Conservation (phyloP, 2,797 vertebrate species). For the Caiman crocodilus region DNA sequence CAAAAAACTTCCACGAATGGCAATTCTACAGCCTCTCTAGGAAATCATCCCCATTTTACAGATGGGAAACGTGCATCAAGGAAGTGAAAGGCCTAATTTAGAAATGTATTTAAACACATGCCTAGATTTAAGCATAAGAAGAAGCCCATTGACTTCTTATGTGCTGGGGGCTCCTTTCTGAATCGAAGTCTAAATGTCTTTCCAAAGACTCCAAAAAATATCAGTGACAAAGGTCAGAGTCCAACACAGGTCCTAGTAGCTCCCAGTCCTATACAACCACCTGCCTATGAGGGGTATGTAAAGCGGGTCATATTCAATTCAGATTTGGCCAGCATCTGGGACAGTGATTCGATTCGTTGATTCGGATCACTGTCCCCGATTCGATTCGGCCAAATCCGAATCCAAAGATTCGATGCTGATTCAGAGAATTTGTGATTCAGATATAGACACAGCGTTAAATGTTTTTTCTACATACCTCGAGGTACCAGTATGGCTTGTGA, state of each 20-base stretch:
- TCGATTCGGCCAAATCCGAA: too few relatives aligned
- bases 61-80: fast-evolving
- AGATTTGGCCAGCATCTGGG: too few relatives aligned
- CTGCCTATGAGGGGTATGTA: too few relatives aligned
- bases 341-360: too few relatives aligned
- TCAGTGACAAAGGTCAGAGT: fast-evolving
- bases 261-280: not conserved
- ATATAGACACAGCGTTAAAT: too few relatives aligned
- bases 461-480: too few relatives aligned
- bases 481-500: too few relatives aligned
- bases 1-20: fast-evolving
- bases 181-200: fast-evolving
- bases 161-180: fast-evolving
- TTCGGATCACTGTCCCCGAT: too few relatives aligned
- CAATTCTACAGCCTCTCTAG: not conserved
- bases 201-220: not conserved
- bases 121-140: fast-evolving
- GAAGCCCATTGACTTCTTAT: fast-evolving
- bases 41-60: not conserved
- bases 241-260: fast-evolving
- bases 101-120: fast-evolving
- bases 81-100: not conserved
- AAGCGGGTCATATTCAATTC: too few relatives aligned
- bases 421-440: too few relatives aligned
- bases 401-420: too few relatives aligned